Conservation (phyloP, 2,797 vertebrate species). For the Mormyrops boulengeri region DNA sequence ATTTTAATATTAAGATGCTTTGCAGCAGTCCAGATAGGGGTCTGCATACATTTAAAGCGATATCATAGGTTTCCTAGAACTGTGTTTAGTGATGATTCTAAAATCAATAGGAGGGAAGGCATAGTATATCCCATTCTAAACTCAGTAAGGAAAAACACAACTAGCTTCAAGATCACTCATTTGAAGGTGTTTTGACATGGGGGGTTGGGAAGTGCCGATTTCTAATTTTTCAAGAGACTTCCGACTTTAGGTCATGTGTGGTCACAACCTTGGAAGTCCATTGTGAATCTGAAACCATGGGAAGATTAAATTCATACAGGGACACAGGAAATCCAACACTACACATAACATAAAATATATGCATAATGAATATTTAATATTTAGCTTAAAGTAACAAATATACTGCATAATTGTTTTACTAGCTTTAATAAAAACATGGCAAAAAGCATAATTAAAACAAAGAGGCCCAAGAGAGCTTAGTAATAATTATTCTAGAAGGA, state of each 20-base stretch:
- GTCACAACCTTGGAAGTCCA: constrained; percentile 55
- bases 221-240: constrained; percentile 64
- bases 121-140: constrained; percentile 67
- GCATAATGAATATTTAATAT: not conserved
- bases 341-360: not conserved
- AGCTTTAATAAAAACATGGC: not conserved
- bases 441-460: not conserved
- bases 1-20: not conserved
- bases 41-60: not conserved
- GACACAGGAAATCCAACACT: not conserved
- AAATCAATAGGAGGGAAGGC: constrained; percentile 25
- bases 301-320: constrained; percentile 34
- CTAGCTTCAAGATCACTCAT: constrained; percentile 60
- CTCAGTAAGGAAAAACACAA: constrained; percentile 58
- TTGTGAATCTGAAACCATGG: constrained; percentile 47
- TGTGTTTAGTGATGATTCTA: not conserved
- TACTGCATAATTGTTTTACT: not conserved
- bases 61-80: not conserved
- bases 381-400: not conserved
- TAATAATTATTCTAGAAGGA: not conserved
- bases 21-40: not conserved
- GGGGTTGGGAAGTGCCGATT: constrained; percentile 45
- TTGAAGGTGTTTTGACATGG: constrained; percentile 56
- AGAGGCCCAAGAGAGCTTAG: not conserved
- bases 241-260: constrained; percentile 52